Evolutionary conservation across 2,113 vertebrate genomes (phyloP), one percentile per base, ranked within the genome.

Genomic region (Podocnemis expansa): DNA sequence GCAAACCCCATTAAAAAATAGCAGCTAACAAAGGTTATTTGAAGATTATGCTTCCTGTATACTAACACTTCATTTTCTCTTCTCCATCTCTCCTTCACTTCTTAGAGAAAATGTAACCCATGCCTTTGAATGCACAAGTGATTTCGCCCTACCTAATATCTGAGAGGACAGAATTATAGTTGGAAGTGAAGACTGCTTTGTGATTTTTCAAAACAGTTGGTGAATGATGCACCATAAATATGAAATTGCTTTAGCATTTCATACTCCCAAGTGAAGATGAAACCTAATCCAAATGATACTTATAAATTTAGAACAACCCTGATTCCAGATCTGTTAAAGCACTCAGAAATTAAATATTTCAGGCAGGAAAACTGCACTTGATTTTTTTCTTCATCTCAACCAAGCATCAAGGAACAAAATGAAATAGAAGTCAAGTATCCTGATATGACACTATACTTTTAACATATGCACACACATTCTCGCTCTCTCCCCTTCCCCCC

Each of bases 1-100:
- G 92, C 55, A 95, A 96, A 97, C 60, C 89, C 90, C 19, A 47
- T 78, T 88, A 93, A 84, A n/a, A 91, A 93, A 85, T 87, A 80
- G 94, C 56, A 97, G 34, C 22, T 89, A 87, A 94, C 83, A 45
- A 93, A 95, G 91, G 85, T 41, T 84, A 51, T 86, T 84, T 27
- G 22, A 83, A 19, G 58, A 80, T 41, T 24, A 63, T 0, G 0
- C 78, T 63, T 29, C 4, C 52, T 87, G 3, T 8, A 38, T 43
- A 87, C 25, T 81, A 89, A 73, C 10, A 87, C 21, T 67, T 95
- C 89, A 80, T 87, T 84, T 70, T 55, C 75, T 95, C 43, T 58
- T 91, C 60, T 75, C 29, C 52, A 13, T 25, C 11, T 31, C 29
- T 79, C 70, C 38, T 80, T 31, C 34, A 47, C 55, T 82, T 90